These are phyloP conservation scores for Ammospiza caudacuta DNA, from an alignment of 2,113 vertebrate genomes.

Conservation along the genomic window DNA sequence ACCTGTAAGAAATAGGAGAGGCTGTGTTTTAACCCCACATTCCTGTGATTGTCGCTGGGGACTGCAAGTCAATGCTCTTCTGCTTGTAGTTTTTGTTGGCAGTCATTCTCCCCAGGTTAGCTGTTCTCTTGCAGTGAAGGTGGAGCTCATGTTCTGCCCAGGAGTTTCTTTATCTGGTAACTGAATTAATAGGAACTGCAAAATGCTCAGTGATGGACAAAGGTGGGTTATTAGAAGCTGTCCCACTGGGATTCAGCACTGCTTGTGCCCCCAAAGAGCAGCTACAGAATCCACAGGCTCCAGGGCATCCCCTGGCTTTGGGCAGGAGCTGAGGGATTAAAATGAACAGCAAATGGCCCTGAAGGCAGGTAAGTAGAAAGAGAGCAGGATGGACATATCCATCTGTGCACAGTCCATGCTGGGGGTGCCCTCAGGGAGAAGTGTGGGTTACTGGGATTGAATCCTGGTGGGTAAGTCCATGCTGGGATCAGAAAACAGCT, in stretches of 20 bases:
- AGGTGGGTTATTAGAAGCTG: neutral
- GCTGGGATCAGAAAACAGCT: neutral
- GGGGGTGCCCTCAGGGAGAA: neutral
- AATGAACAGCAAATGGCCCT: accelerated
- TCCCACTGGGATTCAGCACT: neutral
- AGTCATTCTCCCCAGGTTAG: neutral
- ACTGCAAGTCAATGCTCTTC: neutral
- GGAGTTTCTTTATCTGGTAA: neutral
- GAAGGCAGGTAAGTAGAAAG: neutral
- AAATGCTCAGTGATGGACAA: neutral
- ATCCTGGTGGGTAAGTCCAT: neutral
- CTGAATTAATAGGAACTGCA: neutral
- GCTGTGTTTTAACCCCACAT: neutral
- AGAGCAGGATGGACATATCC: neutral
- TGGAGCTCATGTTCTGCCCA: neutral
- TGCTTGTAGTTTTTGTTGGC: neutral
- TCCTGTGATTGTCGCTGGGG: neutral
- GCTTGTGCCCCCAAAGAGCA: neutral
- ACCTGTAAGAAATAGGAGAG: neutral
- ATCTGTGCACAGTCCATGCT: neutral
- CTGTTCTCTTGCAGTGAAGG: neutral
- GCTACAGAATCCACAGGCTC: neutral
- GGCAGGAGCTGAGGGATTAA: neutral
- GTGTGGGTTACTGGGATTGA: neutral
- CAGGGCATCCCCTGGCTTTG: neutral